Conservation (phyloP, 1,140 invertebrate species). For the Temnothorax curvispinosus region DNA sequence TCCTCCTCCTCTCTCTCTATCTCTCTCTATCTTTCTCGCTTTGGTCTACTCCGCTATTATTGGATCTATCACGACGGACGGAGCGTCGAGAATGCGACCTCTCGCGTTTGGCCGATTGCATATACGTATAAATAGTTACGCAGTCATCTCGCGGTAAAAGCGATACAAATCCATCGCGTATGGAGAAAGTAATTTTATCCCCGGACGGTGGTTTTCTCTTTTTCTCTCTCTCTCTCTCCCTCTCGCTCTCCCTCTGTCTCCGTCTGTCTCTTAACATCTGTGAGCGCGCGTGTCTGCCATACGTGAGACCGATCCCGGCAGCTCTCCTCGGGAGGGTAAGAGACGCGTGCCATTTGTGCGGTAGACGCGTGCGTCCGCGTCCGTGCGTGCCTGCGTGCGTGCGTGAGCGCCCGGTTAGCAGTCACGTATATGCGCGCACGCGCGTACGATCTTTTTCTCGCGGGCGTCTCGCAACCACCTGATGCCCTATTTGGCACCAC, state of each 20-base stretch:
- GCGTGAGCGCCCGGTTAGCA: conserved; percentile 63
- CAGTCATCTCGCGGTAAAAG: conserved; percentile 1
- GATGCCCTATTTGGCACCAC: conserved; percentile 81
- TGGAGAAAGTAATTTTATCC: conserved; percentile 57
- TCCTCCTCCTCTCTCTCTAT: too few species aligned
- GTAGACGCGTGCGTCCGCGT: conserved; percentile 2
- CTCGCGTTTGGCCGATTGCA: conserved; percentile 30
- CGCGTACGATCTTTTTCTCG: conserved; percentile 73
- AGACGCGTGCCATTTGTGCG: conserved; percentile 74
- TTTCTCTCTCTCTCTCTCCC: not conserved
- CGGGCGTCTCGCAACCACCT: conserved; percentile 79
- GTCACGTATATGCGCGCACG: conserved; percentile 71
- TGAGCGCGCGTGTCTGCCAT: conserved; percentile 52
- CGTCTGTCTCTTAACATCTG: conserved; percentile 53
- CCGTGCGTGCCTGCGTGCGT: conserved; percentile 19
- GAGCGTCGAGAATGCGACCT: conserved; percentile 39
- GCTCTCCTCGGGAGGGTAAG: conserved; percentile 52
- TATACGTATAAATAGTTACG: conserved; percentile 38
- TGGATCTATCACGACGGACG: conserved; percentile 13
- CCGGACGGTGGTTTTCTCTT: conserved; percentile 26
- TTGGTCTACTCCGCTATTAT: conserved; percentile 8
- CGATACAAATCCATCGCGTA: conserved; percentile 5
- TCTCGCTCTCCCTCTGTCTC: not conserved
- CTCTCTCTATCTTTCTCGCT: not conserved
- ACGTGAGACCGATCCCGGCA: conserved; percentile 17